Conservation (phyloP, 1,140 invertebrate species). For the Drosophila willistoni region DNA sequence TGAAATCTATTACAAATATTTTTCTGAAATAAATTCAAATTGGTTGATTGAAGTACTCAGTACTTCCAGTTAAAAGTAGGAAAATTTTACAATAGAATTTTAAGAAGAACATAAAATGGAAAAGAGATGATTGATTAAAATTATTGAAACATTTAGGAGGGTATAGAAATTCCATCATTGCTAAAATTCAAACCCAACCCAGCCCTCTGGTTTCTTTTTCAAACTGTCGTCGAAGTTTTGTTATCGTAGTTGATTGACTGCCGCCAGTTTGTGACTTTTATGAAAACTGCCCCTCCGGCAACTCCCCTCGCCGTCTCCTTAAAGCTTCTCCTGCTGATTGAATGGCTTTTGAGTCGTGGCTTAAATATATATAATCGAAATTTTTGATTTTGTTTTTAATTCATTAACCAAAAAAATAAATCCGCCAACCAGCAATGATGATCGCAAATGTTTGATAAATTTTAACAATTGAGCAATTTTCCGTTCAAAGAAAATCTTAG, state of each 20-base stretch:
- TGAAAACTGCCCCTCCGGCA: constrained; percentile 21
- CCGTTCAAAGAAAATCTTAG: constrained; percentile 22
- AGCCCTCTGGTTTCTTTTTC: constrained; percentile 6
- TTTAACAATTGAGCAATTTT: constrained; percentile 66
- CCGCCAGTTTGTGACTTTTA: constrained; percentile 19
- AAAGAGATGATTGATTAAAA: neutral
- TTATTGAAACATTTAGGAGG: neutral
- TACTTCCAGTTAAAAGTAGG: too few relatives aligned
- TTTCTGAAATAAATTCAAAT: too few relatives aligned
- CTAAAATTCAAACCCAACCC: neutral
- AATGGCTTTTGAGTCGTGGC: constrained; percentile 44
- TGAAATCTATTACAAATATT: too few relatives aligned
- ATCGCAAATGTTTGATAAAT: constrained; percentile 54
- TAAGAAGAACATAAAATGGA: too few relatives aligned
- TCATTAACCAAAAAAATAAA: constrained; percentile 44
- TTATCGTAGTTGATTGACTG: constrained; percentile 25
- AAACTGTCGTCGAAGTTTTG: constrained; percentile 2
- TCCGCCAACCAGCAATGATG: constrained; percentile 22
- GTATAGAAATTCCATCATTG: neutral
- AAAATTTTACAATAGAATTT: too few relatives aligned
- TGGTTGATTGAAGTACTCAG: too few relatives aligned
- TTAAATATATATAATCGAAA: constrained; percentile 32
- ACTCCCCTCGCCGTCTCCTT: constrained; percentile 2
- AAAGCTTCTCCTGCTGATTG: constrained; percentile 40
- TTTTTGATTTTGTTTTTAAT: constrained; percentile 30